Conservation (phyloP, 2,797 vertebrate species). For the Sebastiscus tertius region DNA sequence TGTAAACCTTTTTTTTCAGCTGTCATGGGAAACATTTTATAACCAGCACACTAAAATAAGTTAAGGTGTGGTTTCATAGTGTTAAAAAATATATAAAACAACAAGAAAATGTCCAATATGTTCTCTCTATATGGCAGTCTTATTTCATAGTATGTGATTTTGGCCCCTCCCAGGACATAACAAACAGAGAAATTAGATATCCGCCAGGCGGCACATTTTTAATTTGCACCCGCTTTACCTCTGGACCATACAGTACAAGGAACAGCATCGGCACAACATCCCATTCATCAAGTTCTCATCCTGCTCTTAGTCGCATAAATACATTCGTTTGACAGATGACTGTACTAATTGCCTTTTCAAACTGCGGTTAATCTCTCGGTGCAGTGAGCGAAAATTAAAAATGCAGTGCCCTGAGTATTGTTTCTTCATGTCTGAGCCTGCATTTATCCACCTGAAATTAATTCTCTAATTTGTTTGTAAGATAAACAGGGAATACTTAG, state of each 20-base stretch:
- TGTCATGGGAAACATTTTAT: neutral
- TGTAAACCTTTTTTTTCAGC: neutral
- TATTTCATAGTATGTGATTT: neutral
- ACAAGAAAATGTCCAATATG: no score
- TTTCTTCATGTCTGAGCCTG: conserved; percentile 69
- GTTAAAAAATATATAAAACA: neutral
- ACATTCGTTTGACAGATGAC: conserved; percentile 65
- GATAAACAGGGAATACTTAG: conserved; percentile 75
- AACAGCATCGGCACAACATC: conserved; percentile 19
- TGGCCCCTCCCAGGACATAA: neutral
- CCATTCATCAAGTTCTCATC: conserved; percentile 43
- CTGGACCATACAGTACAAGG: conserved; percentile 16
- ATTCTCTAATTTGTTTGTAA: conserved; percentile 77
- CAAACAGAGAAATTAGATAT: conserved; percentile 16
- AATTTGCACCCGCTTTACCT: conserved; percentile 44
- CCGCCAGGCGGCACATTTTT: conserved; percentile 29
- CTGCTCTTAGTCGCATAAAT: conserved; percentile 53
- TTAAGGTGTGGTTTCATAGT: neutral
- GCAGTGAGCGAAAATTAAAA: conserved; percentile 67
- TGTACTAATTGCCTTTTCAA: conserved; percentile 74
- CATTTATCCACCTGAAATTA: conserved; percentile 79
- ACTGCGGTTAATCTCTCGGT: conserved; percentile 61
- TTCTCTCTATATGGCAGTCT: neutral
- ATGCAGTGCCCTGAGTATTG: conserved; percentile 63
- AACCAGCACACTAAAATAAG: rapidly evolving